Evolutionary conservation across 1,140 invertebrate genomes (phyloP).

Genomic region (Zelostemma sp.): DNA sequence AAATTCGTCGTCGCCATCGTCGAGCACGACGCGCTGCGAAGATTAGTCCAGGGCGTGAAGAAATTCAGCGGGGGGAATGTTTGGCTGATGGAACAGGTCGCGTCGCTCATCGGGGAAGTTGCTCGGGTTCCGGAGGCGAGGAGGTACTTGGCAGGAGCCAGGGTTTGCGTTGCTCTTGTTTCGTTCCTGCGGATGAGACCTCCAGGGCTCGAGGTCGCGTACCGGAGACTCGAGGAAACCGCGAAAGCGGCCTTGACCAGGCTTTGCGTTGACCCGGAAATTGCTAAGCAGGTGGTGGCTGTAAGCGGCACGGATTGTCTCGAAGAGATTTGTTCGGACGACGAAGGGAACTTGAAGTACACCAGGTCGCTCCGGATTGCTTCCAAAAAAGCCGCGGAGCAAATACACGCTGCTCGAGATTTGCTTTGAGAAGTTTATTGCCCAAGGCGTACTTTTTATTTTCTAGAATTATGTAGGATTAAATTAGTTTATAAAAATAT

Average conservation of each 20-base stretch:
- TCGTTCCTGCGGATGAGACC: conserved; percentile 81
- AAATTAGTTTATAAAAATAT: too few relatives aligned
- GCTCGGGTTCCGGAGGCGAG: conserved; percentile 77
- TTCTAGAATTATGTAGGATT: too few relatives aligned
- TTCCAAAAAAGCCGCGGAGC: conserved; percentile 69
- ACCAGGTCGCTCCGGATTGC: conserved; percentile 72
- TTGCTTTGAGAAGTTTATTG: too few relatives aligned
- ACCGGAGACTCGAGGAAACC: conserved; percentile 83
- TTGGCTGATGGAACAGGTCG: conserved; percentile 81
- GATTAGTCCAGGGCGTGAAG: conserved; percentile 70
- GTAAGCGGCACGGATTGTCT: conserved; percentile 83
- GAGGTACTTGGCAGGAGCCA: conserved; percentile 72
- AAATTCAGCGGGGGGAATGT: conserved; percentile 64
- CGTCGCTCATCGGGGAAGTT: conserved; percentile 85
- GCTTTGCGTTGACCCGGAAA: conserved; percentile 80
- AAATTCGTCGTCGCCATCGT: conserved; percentile 71
- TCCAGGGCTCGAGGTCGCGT: conserved; percentile 76
- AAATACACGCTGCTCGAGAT: conserved; percentile 71
- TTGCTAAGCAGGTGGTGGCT: conserved; percentile 81
- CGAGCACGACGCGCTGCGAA: conserved; percentile 70
- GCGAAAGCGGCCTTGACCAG: conserved; percentile 87
- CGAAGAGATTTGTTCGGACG: too few relatives aligned
- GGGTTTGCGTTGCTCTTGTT: conserved; percentile 80
- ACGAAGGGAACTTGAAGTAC: conserved; percentile 65
- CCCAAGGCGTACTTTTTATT: too few relatives aligned